phyloP scores from a whole-genome alignment of 2,113 vertebrate genomes.

The Pan troglodytes region NHGRI_mPanTro3-v2.1_pri NC_072408.2:20664001-20664500 shows the following conservation, averaged over 20 bases:
- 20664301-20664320: background rate
- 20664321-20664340: background rate
- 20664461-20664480: background rate
- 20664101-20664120: background rate
- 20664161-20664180: background rate
- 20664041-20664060: background rate
- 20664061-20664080: background rate
- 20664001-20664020: background rate
- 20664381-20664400: background rate
- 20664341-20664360: background rate
- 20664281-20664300: background rate
- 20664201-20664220: background rate
- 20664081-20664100: background rate
- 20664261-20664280: background rate
- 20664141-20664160: background rate
- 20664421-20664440: background rate
- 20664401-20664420: background rate
- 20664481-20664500: background rate
- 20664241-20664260: background rate
- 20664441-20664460: slow-evolving; percentile 9
- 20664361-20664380: background rate
- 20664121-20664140: background rate
- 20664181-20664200: background rate
- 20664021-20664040: background rate
- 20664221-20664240: background rate